Evolutionary conservation across 2,113 vertebrate genomes (phyloP), one percentile per base, ranked within the genome.

Genomic region (Periophthalmus modestus): DNA sequence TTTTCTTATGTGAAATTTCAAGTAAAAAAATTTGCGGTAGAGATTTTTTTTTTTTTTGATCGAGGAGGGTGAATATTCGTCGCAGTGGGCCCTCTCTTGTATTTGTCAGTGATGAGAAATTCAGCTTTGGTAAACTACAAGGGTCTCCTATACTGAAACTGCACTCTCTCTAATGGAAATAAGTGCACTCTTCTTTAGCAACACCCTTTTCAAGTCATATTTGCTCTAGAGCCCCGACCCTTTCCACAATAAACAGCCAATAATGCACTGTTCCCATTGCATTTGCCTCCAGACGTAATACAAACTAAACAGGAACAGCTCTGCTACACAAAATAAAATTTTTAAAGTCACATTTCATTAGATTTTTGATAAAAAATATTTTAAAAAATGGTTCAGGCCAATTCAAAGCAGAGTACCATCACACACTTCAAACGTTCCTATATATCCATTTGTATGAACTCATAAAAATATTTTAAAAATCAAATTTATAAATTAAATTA

Each of bases 71-170:
- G 93, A 94, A 87, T 91, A 95, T 93, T 92, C 85, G 89, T 93
- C 93, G 86, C 86, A 87, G 94, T 88, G 92, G 94, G 73, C 75
- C 91, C 77, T 91, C 91, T 94, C 57, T 6, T 52, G 92, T 83
- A 63, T 74, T 86, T 54, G 59, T 87, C 80, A 75, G 81, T 92
- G 82, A 91, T 82, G 93, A 90, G 89, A 87, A 82, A 87, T 95
- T 93, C 93, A 94, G 95, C 96, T 98, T 98, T 97, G 97, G 98
- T 97, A 96, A 94, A 95, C 94, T 93, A 90, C 93, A 95, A 84
- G 94, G 92, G 92, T 93, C 93, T 94, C 80, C 90, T 89, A 89
- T 92, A 91, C 89, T 88, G 74, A 75, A 92, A 91, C 90, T 92
- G 92, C 88, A 89, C 87, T 88, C 88, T 86, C 75, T 78, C 72